These are phyloP conservation scores for Fundulus diaphanus DNA, from an alignment of 2,797 vertebrate species.

Conservation along the genomic window DNA sequence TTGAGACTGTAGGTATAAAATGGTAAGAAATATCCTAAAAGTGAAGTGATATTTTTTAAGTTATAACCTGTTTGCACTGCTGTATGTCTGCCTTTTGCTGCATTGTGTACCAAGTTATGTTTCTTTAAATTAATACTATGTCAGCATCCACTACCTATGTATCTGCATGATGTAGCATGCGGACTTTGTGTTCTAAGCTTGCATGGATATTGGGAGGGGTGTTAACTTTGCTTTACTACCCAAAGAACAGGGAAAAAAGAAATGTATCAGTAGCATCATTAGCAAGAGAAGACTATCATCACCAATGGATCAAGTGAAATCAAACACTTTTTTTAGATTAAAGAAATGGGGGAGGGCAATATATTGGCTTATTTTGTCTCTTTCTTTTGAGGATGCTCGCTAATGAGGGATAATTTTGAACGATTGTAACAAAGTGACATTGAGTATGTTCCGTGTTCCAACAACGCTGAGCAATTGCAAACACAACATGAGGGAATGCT, in stretches of 20 bases:
- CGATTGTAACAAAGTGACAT: slow-evolving; percentile 52
- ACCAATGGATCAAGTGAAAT: background rate
- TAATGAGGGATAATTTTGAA: slow-evolving; percentile 53
- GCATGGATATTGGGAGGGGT: too few relatives aligned
- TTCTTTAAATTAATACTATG: too few relatives aligned
- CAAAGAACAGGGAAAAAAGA: background rate
- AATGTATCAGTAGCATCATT: background rate
- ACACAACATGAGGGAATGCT: slow-evolving; percentile 44
- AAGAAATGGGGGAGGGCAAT: background rate
- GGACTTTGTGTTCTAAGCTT: too few relatives aligned
- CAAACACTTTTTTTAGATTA: background rate
- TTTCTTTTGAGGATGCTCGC: slow-evolving; percentile 52
- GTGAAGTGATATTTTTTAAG: background rate
- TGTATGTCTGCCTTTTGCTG: too few relatives aligned
- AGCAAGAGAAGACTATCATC: background rate
- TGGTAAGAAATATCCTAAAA: background rate
- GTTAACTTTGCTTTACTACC: background rate
- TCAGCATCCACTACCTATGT: too few relatives aligned
- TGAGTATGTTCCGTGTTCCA: slow-evolving; percentile 51
- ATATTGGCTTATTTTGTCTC: slow-evolving; percentile 27
- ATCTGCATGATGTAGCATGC: too few relatives aligned
- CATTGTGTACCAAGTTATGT: too few relatives aligned
- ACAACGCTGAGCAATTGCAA: slow-evolving; percentile 51
- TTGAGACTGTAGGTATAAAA: background rate
- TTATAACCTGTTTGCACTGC: too few relatives aligned